Evolutionary conservation across 2,888 invertebrate genomes (phyloP).

Genomic region (Acanthacorydalis orientalis): DNA sequence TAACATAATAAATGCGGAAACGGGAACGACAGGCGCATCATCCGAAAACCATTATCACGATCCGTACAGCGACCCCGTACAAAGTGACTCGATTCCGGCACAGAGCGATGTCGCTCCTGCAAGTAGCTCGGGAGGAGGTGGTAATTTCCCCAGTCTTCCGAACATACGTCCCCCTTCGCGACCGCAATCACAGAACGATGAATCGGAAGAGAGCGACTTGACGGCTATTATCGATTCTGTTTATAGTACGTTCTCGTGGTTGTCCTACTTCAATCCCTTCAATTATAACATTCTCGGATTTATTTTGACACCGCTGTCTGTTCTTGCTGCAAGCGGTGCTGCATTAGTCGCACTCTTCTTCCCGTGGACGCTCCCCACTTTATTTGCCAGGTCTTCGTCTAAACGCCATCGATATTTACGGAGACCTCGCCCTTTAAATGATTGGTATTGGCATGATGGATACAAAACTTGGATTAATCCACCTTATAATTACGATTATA

Average conservation of each 20-base stretch:
- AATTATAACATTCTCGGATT: constrained; percentile 29
- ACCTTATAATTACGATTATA: constrained; percentile 7
- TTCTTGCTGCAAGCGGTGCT: constrained; percentile 40
- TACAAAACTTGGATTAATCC: constrained; percentile 35
- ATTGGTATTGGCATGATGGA: constrained; percentile 39
- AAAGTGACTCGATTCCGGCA: constrained; percentile 9
- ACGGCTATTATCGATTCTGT: constrained; percentile 33
- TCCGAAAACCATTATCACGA: constrained; percentile 9
- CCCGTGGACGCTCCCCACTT: constrained; percentile 42
- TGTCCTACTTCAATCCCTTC: constrained; percentile 38
- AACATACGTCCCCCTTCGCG: constrained; percentile 10
- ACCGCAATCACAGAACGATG: constrained; percentile 21
- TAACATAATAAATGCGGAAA: constrained; percentile 22
- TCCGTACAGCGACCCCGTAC: constrained; percentile 5
- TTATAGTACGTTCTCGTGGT: constrained; percentile 31
- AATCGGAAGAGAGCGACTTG: constrained; percentile 30
- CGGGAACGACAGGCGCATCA: constrained; percentile 15
- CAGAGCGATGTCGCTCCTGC: constrained; percentile 10
- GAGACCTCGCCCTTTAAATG: constrained; percentile 17
- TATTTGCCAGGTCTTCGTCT: constrained; percentile 17
- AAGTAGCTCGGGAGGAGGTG: constrained; percentile 7
- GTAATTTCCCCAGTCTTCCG: constrained; percentile 11
- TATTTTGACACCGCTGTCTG: constrained; percentile 43
- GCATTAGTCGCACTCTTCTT: constrained; percentile 42
- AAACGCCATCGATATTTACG: constrained; percentile 4